Conservation (phyloP, 2,797 vertebrate species). For the Helicolenus hilgendorfi region DNA sequence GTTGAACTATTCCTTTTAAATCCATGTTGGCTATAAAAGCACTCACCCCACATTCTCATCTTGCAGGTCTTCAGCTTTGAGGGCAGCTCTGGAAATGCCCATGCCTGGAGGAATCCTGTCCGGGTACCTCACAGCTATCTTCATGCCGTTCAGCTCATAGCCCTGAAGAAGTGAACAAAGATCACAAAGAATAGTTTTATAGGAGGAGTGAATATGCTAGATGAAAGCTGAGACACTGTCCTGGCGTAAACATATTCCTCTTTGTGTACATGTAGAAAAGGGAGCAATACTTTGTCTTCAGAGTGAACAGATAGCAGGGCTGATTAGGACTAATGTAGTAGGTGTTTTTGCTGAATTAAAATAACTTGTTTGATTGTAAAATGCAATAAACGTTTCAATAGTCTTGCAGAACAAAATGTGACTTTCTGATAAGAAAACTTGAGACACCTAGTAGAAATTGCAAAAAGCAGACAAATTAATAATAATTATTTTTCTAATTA, state of each 20-base stretch:
- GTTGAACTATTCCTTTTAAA: no score
- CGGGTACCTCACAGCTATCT: constrained; percentile 84
- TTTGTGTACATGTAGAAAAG: background rate
- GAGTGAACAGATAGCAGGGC: background rate
- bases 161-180: constrained; percentile 63
- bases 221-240: background rate
- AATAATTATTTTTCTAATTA: background rate
- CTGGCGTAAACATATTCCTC: background rate
- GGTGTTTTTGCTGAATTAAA: no score
- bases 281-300: background rate
- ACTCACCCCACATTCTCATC: constrained; percentile 58
- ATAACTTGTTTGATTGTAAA: no score
- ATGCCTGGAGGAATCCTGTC: constrained; percentile 83
- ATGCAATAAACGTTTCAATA: background rate
- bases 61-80: constrained; percentile 52
- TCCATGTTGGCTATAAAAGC: background rate
- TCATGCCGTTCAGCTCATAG: constrained; percentile 61
- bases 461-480: background rate
- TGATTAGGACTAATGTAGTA: no score
- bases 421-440: background rate
- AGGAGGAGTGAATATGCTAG: no score
- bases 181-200: background rate
- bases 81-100: constrained; percentile 84
- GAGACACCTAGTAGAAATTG: background rate
- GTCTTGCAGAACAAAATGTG: background rate